These are phyloP conservation scores for Trisateles emortualis DNA, from an alignment of 2,888 invertebrate genomes.

Conservation along the genomic window DNA sequence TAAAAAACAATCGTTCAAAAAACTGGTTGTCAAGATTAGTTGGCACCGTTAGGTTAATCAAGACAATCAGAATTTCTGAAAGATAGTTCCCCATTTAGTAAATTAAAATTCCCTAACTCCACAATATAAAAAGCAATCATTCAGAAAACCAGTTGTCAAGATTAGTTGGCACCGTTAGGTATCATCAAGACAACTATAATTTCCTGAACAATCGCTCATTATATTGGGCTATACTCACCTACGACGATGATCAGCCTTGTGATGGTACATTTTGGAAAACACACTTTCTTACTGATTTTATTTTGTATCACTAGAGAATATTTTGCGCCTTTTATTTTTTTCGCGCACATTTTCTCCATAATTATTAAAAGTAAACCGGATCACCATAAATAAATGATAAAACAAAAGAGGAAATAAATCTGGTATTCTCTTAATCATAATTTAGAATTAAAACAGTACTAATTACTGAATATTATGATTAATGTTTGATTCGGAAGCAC, in stretches of 20 bases:
- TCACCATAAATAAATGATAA: too few species aligned
- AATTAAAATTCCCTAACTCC: too few species aligned
- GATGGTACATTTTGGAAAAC: too few species aligned
- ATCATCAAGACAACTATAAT: slow-evolving; percentile 1
- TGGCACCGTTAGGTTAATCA: neutral
- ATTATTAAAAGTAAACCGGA: neutral
- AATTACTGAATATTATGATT: too few species aligned
- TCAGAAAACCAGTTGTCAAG: neutral
- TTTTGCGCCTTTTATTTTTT: neutral
- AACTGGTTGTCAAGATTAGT: neutral
- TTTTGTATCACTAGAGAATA: too few species aligned
- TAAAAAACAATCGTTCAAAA: neutral
- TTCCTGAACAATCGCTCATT: neutral
- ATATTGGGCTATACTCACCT: neutral
- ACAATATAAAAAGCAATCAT: neutral
- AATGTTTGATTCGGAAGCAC: too few species aligned
- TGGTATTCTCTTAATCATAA: too few species aligned
- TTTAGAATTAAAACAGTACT: too few species aligned
- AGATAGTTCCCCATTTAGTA: neutral
- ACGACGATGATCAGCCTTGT: too few species aligned
- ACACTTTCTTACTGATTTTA: too few species aligned
- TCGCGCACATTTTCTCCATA: neutral
- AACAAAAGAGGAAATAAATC: neutral
- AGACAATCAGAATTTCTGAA: neutral
- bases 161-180: neutral